phyloP scores from a whole-genome alignment of 2,797 vertebrate species.

The Spinus pinus region DNA sequence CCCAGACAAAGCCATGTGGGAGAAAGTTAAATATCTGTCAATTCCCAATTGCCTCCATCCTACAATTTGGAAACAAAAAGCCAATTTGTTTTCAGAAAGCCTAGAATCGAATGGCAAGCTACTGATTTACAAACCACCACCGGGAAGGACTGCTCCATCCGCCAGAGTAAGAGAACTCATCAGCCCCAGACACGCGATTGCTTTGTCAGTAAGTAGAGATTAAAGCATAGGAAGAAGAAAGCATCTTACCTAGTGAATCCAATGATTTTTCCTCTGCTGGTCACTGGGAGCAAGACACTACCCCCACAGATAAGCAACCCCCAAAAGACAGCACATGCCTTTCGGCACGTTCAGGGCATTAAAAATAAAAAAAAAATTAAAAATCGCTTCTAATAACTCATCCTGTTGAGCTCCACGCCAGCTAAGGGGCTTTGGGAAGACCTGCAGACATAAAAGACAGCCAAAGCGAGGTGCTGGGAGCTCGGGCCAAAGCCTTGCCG shows the following conservation, averaged over 20 bases:
- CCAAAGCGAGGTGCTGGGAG: not conserved
- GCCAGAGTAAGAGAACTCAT: slow-evolving; percentile 18
- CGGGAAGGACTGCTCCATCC: not conserved
- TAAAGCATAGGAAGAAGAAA: slow-evolving; percentile 46
- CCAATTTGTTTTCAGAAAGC: slow-evolving; percentile 13
- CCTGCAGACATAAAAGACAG: slow-evolving; percentile 33
- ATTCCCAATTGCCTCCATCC: not conserved
- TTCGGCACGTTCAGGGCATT: not conserved
- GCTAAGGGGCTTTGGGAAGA: not conserved
- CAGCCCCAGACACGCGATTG: slow-evolving; percentile 14
- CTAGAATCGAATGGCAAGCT: slow-evolving; percentile 5
- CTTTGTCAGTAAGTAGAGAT: slow-evolving; percentile 43
- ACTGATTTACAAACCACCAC: slow-evolving; percentile 10
- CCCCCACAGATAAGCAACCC: slow-evolving; percentile 13
- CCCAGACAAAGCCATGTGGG: slow-evolving; percentile 24
- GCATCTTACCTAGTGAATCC: slow-evolving; percentile 63
- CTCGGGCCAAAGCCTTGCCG: not conserved
- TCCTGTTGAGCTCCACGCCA: not conserved
- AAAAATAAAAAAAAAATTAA: not conserved
- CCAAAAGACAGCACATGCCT: not conserved
- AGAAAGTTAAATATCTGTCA: not conserved
- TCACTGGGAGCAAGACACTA: not conserved
- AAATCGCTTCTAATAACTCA: not conserved
- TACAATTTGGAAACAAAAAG: slow-evolving; percentile 34
- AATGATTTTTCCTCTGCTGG: slow-evolving; percentile 47